Base-by-base conservation (phyloP, 2,888 invertebrate species). In the Harpalus rubripes region DNA sequence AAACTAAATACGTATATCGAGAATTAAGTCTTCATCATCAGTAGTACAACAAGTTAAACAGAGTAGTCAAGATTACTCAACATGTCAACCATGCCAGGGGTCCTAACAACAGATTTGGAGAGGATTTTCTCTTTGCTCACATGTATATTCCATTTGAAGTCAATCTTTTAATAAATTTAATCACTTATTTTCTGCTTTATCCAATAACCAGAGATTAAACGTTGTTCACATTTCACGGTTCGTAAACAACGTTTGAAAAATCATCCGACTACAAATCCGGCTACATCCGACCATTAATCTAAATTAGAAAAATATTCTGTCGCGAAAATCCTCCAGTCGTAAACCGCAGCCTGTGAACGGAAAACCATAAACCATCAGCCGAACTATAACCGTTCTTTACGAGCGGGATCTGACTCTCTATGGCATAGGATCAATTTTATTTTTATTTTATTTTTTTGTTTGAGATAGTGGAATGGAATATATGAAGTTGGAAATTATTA, bases 271-370 rank as follows among this genome's bases (percentile, higher is more conserved):
- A 22, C 10, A 65, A 32, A 65, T 12, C 32, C 26, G 6, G 26
- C 15, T 26, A 65, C 22, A 26, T 26, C 32, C 32, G 32, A 15
- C 65, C 65, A 65, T 65, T 26, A 65, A 65, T 65, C 65, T 65
- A 65, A 65, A 65, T 65, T 65, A 26, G 65, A 65, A 65, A 65
- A 65, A 65, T 65, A 65, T 65, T 65, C 10, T 65, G 32, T 12
- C 26, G 32, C 15, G n/a, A 2, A 26, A 65, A 65, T 65, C 65
- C 32, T 32, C n/a, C 32, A 32, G 8, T n/a, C 15, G 32, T 65
- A 65, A 65, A 65, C 65, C 65, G 26, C 65, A 0, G 15, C 65
- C 26, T 10, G 65, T 32, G 26, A 65, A 32, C 26, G n/a, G 15
- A 16, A 65, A 65, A 65, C 65, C 65, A 65, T 65, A 65, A 65